phyloP scores from a whole-genome alignment of 2,113 vertebrate genomes.

The Hydrolagus affinis region DNA sequence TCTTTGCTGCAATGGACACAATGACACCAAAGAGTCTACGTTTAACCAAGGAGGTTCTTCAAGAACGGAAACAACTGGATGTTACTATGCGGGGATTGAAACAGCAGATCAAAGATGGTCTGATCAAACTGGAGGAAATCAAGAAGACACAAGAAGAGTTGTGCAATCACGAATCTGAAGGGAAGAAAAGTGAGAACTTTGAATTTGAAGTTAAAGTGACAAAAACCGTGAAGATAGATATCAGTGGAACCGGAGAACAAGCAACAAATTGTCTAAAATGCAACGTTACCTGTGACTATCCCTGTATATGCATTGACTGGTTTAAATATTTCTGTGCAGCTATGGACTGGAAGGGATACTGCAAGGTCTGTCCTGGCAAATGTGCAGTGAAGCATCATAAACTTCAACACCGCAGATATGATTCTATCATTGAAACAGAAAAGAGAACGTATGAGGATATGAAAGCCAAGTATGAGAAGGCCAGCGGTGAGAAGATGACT shows the following conservation, averaged over 20 bases:
- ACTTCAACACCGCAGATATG: conserved; percentile 37
- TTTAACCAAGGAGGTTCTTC: too few relatives aligned
- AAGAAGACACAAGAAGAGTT: conserved; percentile 22
- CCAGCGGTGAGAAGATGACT: conserved; percentile 35
- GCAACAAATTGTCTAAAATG: conserved; percentile 37
- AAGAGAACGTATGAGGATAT: conserved; percentile 35
- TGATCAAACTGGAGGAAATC: too few relatives aligned
- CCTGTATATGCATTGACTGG: background rate
- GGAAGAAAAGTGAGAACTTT: conserved; percentile 36
- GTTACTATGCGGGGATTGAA: too few relatives aligned
- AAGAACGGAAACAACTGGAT: too few relatives aligned
- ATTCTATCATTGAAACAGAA: background rate
- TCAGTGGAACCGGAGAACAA: accelerated
- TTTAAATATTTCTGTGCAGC: accelerated
- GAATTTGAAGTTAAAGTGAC: conserved; percentile 34
- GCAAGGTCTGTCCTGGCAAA: conserved; percentile 14
- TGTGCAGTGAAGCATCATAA: conserved; percentile 38
- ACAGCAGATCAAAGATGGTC: conserved; percentile 26
- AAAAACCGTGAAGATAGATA: background rate
- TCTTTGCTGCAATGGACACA: background rate
- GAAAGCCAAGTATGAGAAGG: conserved; percentile 39
- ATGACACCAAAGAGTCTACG: too few relatives aligned
- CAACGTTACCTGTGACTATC: conserved; percentile 37
- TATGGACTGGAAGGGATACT: background rate
- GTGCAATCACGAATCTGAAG: conserved; percentile 13